A percentile compares a stretch with the other conserved stretches of the same genome.
These are phyloP conservation scores for Drosophila colorata DNA, from an alignment of 2,888 invertebrate species.

Conservation along the genomic window DNA sequence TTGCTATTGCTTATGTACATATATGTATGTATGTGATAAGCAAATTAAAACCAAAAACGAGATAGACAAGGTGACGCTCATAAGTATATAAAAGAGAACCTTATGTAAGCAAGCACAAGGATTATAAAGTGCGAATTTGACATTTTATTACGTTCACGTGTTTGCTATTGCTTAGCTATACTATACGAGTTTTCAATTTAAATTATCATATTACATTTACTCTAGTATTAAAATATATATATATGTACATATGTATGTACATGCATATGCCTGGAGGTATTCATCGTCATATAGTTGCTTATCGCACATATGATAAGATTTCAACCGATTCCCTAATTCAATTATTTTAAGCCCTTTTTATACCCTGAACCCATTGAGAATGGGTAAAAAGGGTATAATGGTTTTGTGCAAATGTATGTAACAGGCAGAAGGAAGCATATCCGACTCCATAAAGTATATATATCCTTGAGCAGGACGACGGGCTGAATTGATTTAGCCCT, in stretches of 20 bases:
- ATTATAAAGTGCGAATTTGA: slow-evolving; percentile 6
- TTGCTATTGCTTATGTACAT: slow-evolving; percentile 44
- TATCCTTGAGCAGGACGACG: too few relatives aligned
- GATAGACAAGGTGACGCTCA: slow-evolving; percentile 71
- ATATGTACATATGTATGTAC: too few relatives aligned
- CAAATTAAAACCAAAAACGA: slow-evolving; percentile 73
- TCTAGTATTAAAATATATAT: too few relatives aligned
- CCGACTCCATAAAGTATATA: too few relatives aligned
- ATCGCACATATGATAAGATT: slow-evolving; percentile 68
- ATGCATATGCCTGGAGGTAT: slow-evolving; percentile 8
- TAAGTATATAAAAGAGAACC: slow-evolving; percentile 7
- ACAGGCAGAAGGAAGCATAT: too few relatives aligned
- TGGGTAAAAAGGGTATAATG: too few relatives aligned
- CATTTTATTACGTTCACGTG: background rate
- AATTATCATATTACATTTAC: background rate
- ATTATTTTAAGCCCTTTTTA: slow-evolving; percentile 20
- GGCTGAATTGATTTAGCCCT: too few relatives aligned
- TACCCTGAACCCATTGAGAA: background rate
- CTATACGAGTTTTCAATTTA: background rate
- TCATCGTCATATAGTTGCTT: slow-evolving; percentile 48
- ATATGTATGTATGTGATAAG: slow-evolving; percentile 57
- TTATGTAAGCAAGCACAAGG: slow-evolving; percentile 23
- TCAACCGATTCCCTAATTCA: slow-evolving; percentile 40
- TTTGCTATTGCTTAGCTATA: background rate
- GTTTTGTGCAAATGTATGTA: too few relatives aligned